Conservation (phyloP, 2,113 vertebrate genomes). For the Colaptes auratus region DNA sequence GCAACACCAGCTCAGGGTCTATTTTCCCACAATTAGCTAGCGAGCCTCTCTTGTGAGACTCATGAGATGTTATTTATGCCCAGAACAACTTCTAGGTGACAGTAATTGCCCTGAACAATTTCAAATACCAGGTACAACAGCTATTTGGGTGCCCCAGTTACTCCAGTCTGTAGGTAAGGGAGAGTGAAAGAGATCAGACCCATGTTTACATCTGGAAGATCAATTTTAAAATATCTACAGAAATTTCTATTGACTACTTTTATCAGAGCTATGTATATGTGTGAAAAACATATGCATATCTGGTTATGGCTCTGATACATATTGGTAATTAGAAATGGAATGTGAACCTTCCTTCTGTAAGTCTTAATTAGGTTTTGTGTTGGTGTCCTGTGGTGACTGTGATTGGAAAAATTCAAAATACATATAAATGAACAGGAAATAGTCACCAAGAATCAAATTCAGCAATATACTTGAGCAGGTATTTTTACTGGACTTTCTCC, state of each 20-base stretch:
- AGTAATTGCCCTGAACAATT: not conserved
- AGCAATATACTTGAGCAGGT: not conserved
- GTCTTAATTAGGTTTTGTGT: not conserved
- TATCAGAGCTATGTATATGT: not conserved
- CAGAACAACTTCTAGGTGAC: not conserved
- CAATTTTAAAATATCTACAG: not conserved
- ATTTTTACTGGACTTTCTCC: not conserved
- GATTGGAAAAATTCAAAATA: not conserved
- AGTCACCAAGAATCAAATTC: not conserved
- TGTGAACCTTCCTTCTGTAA: not conserved
- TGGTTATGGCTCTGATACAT: not conserved
- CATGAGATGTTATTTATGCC: not conserved
- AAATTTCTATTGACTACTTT: not conserved
- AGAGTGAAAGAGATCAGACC: not conserved
- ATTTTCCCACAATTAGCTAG: not conserved
- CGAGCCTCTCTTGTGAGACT: not conserved
- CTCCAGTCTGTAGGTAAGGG: not conserved
- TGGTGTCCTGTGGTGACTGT: not conserved
- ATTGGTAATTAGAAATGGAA: not conserved
- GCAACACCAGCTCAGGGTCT: not conserved
- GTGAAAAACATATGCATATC: too few species aligned
- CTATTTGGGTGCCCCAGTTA: not conserved
- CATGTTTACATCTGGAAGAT: not conserved
- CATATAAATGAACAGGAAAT: not conserved
- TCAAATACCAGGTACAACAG: not conserved